These are phyloP conservation scores for Piaya cayana DNA, from an alignment of 2,113 vertebrate genomes.

Conservation along the genomic window DNA sequence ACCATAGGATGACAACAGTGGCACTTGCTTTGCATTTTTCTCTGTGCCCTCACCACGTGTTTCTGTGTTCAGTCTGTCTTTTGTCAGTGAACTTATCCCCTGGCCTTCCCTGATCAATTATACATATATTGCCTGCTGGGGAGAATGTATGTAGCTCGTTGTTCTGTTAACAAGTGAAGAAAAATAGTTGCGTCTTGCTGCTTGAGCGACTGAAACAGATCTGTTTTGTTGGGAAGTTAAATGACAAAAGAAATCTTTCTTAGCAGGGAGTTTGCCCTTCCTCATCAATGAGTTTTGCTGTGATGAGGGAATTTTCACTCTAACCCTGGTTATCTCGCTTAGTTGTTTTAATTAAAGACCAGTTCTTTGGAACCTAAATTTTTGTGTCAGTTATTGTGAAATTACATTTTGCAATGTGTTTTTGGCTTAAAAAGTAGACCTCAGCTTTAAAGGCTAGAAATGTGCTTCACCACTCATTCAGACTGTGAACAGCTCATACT, in stretches of 20 bases:
- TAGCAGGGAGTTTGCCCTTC: neutral
- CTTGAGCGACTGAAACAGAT: neutral
- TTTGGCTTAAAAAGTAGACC: neutral
- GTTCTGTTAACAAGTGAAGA: slow-evolving; percentile 14
- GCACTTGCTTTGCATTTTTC: neutral
- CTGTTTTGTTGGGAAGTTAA: neutral
- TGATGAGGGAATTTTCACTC: neutral
- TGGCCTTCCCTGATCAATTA: slow-evolving; percentile 1
- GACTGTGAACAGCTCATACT: neutral
- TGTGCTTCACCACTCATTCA: neutral
- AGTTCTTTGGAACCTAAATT: neutral
- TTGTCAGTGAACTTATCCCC: neutral
- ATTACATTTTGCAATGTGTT: neutral
- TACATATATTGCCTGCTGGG: neutral
- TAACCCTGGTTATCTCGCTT: neutral
- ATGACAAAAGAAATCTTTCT: neutral
- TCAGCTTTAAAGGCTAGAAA: neutral
- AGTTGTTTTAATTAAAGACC: neutral
- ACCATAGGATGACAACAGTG: neutral
- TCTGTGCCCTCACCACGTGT: neutral
- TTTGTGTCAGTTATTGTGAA: neutral
- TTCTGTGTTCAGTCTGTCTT: neutral
- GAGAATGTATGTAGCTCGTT: neutral
- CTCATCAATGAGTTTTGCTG: neutral
- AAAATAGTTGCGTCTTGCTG: neutral